phyloP scores from a whole-genome alignment of 2,797 vertebrate species.

The Arnoldichthys spilopterus region DNA sequence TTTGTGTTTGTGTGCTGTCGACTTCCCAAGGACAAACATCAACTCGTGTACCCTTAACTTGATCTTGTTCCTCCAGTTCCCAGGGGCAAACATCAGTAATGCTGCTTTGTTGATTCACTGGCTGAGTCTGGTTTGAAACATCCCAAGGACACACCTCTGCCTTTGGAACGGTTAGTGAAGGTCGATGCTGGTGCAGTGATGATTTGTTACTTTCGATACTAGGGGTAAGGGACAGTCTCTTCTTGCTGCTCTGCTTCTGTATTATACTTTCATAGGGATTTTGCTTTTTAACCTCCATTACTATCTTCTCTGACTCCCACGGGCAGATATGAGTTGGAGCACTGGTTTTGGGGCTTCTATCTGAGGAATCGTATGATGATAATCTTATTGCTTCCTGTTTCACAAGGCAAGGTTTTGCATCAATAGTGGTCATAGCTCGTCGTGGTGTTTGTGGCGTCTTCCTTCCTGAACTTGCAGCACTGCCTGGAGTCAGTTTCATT shows the following conservation, averaged over 20 bases:
- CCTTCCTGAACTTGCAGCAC: slow-evolving; percentile 64
- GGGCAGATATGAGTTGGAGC: slow-evolving; percentile 67
- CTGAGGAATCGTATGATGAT: slow-evolving; percentile 75
- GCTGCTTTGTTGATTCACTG: slow-evolving; percentile 57
- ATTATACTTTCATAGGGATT: slow-evolving; percentile 68
- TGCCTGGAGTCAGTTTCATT: slow-evolving; percentile 58
- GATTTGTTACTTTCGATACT: slow-evolving; percentile 67
- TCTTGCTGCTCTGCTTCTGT: slow-evolving; percentile 63
- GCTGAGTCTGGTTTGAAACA: slow-evolving; percentile 58
- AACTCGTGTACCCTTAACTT: slow-evolving; percentile 60
- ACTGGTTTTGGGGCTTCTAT: slow-evolving; percentile 70
- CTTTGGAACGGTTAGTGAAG: slow-evolving; percentile 57
- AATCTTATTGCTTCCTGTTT: slow-evolving; percentile 77
- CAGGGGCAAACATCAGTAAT: slow-evolving; percentile 71
- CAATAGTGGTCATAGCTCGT: slow-evolving; percentile 69
- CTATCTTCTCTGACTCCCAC: slow-evolving; percentile 67
- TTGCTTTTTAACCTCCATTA: slow-evolving; percentile 65
- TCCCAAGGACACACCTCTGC: slow-evolving; percentile 73
- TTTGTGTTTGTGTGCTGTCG: slow-evolving; percentile 14
- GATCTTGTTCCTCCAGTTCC: slow-evolving; percentile 64
- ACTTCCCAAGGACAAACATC: slow-evolving; percentile 61
- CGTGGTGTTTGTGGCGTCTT: slow-evolving; percentile 62
- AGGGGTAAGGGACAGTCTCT: slow-evolving; percentile 68
- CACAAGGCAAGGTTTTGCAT: slow-evolving; percentile 77
- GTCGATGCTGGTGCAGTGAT: slow-evolving; percentile 49